These are phyloP conservation scores for Emydocephalus ijimae DNA, from an alignment of 2,113 vertebrate species.

Conservation along the genomic window DNA sequence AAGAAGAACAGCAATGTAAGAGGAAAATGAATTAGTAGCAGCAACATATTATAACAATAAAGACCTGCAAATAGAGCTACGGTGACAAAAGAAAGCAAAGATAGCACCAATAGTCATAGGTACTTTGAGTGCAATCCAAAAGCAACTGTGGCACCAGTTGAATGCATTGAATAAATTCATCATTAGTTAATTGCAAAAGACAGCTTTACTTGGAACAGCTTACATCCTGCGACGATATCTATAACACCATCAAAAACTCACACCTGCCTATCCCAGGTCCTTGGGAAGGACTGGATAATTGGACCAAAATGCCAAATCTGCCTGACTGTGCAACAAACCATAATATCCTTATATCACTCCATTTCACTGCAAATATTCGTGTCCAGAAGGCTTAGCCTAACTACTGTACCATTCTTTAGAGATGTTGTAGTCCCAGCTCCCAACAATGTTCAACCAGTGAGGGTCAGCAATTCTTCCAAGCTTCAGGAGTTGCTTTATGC, in stretches of 20 bases:
- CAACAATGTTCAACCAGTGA: not conserved
- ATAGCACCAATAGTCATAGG: not conserved
- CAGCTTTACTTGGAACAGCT: not conserved
- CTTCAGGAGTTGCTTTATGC: not conserved
- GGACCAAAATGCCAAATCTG: not conserved
- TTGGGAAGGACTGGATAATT: not conserved
- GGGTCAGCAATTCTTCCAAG: not conserved
- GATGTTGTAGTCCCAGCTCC: not conserved
- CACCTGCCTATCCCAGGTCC: not conserved
- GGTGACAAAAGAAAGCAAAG: not conserved
- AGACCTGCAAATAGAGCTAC: not conserved
- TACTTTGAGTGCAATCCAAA: not conserved
- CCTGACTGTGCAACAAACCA: not conserved
- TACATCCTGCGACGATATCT: not conserved
- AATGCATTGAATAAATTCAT: not conserved
- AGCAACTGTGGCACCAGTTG: not conserved
- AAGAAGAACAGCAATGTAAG: not conserved
- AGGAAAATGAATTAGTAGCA: not conserved
- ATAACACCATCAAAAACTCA: not conserved
- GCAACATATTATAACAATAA: not conserved
- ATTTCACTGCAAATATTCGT: not conserved
- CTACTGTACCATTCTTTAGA: not conserved
- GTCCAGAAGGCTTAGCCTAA: not conserved
- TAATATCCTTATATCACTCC: not conserved
- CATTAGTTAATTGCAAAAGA: not conserved